Conservation (phyloP, 2,888 invertebrate species). For the Schrankia costaestrigalis region DNA sequence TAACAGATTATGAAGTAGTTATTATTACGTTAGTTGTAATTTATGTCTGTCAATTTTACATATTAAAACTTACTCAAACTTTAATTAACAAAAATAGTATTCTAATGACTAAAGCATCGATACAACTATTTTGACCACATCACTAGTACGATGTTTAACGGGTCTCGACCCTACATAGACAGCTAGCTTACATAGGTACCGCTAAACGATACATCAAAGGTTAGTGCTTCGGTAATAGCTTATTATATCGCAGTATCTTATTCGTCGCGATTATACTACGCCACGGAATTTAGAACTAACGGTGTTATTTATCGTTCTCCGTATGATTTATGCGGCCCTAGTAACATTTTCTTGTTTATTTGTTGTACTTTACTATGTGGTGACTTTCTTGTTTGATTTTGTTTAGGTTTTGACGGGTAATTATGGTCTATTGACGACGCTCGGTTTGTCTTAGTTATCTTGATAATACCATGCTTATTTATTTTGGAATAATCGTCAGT, state of each 20-base stretch:
- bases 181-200: conserved; percentile 67
- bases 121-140: conserved; percentile 21
- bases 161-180: conserved; percentile 66
- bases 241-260: conserved; percentile 38
- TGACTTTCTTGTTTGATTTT: conserved; percentile 8
- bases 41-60: too few species aligned
- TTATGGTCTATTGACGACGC: too few species aligned
- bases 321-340: conserved; percentile 39
- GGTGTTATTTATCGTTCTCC: conserved; percentile 42
- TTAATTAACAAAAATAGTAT: too few species aligned
- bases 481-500: too few species aligned
- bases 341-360: conserved; percentile 33
- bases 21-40: neutral
- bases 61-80: too few species aligned
- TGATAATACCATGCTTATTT: too few species aligned
- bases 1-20: neutral
- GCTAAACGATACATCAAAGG: conserved; percentile 75
- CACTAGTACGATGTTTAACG: conserved; percentile 61
- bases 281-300: conserved; percentile 60
- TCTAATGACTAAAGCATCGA: conserved; percentile 24
- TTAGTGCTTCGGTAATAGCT: conserved; percentile 62
- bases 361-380: conserved; percentile 13
- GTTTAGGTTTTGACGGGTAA: neutral
- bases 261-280: conserved; percentile 52
- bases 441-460: too few species aligned